phyloP scores from a whole-genome alignment of 1,140 invertebrate genomes.

The Drosophila setifemur region DNA sequence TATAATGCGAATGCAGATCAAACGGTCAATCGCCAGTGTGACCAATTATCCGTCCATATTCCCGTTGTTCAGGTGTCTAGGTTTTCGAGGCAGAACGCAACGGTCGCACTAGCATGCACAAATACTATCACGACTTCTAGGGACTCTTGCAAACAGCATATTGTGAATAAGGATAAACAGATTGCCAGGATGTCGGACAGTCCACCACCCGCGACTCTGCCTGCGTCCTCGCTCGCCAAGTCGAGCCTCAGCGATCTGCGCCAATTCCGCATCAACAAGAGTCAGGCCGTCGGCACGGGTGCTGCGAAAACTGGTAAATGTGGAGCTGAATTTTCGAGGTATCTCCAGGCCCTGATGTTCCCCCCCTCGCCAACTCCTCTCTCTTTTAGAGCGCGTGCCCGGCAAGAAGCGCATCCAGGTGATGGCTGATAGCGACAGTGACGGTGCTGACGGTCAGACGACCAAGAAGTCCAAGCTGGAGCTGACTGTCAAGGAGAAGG shows the following conservation, averaged over 20 bases:
- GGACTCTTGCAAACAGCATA: constrained; percentile 31
- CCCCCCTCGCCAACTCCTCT: too few species aligned
- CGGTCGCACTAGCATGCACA: neutral
- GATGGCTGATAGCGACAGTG: constrained; percentile 78
- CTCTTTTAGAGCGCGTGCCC: constrained; percentile 66
- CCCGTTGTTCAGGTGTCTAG: too few species aligned
- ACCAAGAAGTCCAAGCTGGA: constrained; percentile 67
- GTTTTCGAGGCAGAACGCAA: neutral
- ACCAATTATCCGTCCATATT: neutral
- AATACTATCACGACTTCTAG: constrained; percentile 21
- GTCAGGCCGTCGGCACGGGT: constrained; percentile 23
- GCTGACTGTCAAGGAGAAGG: constrained; percentile 75
- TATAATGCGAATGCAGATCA: too few species aligned
- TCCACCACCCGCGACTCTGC: constrained; percentile 19
- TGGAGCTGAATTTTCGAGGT: constrained; percentile 9
- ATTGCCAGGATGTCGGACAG: constrained; percentile 60
- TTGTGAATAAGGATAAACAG: constrained; percentile 51
- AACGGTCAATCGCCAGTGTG: neutral
- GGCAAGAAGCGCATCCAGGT: constrained; percentile 78
- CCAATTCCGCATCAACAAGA: constrained; percentile 80
- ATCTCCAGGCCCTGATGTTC: neutral
- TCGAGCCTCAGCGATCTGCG: constrained; percentile 71
- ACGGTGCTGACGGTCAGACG: constrained; percentile 56
- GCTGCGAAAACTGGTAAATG: constrained; percentile 63
- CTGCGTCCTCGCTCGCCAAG: constrained; percentile 55